Evolutionary conservation across 2,888 invertebrate genomes (phyloP).

Genomic region (Koerneria pararmatus): DNA sequence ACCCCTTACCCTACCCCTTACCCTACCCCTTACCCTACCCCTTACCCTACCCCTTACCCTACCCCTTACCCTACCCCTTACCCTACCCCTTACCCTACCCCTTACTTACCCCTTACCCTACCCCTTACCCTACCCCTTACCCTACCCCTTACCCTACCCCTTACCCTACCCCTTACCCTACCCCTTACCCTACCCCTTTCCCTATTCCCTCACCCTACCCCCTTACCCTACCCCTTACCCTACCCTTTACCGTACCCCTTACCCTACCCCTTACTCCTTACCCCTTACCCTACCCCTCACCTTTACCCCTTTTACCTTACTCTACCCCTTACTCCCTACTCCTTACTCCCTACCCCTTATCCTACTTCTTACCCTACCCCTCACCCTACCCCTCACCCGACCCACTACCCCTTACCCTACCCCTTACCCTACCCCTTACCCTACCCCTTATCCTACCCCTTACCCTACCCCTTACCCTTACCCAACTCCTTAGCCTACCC

Average conservation of each 20-base stretch:
- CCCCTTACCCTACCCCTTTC: slow-evolving; percentile 7
- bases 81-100: no score
- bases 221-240: no score
- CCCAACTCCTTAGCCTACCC: slow-evolving; percentile 22
- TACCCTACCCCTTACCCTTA: slow-evolving; percentile 27
- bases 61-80: not conserved
- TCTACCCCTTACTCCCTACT: slow-evolving; percentile 9
- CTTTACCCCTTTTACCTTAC: no score
- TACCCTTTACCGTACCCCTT: no score
- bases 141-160: not conserved
- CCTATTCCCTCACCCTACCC: not conserved
- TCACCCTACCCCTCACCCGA: no score
- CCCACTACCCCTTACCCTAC: no score
- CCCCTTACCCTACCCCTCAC: no score
- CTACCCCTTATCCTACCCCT: no score
- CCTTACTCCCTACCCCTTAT: slow-evolving; percentile 4
- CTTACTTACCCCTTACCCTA: not conserved
- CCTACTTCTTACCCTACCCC: no score
- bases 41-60: not conserved
- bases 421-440: slow-evolving; percentile 18
- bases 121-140: not conserved
- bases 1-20: not conserved
- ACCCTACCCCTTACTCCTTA: no score
- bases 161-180: slow-evolving; percentile 16
- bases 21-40: not conserved